Conservation (phyloP, 2,797 vertebrate species). For the Cuniculus paca region DNA sequence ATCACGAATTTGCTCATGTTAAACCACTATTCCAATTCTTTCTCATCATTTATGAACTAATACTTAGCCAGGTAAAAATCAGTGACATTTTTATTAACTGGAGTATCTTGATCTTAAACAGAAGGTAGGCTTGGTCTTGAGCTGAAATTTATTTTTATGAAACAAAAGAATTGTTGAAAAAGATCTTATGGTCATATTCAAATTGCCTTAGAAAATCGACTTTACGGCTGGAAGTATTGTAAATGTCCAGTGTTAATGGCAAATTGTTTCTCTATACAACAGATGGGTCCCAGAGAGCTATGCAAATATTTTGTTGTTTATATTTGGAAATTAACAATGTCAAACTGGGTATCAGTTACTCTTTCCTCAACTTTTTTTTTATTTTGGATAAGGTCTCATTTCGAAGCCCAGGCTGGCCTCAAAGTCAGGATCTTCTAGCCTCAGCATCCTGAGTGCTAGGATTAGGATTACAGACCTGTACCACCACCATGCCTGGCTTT, state of each 20-base stretch:
- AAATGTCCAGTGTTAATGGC: background rate
- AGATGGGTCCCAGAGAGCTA: background rate
- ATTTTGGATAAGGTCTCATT: background rate
- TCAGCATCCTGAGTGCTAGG: background rate
- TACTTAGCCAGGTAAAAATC: background rate
- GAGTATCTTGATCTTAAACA: conserved; percentile 5
- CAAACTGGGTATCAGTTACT: background rate
- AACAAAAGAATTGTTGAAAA: conserved; percentile 12
- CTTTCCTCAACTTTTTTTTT: conserved; percentile 47
- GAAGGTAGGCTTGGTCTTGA: background rate
- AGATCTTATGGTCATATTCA: conserved; percentile 29
- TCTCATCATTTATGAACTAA: background rate
- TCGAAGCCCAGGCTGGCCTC: background rate
- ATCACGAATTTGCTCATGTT: background rate
- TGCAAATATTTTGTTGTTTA: background rate
- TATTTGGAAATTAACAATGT: background rate
- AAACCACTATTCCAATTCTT: conserved; percentile 23
- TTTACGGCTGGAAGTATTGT: background rate
- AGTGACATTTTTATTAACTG: conserved; percentile 32
- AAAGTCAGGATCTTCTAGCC: background rate
- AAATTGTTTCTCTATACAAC: conserved; percentile 40
- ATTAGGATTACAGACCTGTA: background rate
- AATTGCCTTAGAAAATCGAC: conserved; percentile 51
- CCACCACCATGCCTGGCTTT: background rate
- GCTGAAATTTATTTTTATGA: conserved; percentile 20